Base-by-base conservation (phyloP, 1,140 invertebrate genomes). In the Zophobas atratus region DNA sequence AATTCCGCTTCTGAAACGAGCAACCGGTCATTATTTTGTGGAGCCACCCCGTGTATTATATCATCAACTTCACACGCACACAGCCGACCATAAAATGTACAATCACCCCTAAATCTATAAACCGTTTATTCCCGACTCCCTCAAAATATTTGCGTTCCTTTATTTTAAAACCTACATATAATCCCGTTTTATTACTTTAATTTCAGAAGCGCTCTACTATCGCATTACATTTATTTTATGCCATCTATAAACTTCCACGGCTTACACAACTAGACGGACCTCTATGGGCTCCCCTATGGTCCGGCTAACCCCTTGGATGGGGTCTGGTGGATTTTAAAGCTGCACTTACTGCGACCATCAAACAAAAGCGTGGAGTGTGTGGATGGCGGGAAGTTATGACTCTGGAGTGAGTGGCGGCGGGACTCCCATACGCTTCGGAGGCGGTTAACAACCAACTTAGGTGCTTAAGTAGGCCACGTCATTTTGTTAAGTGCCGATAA, bases 141-240 rank as follows among this genome's bases (percentile, higher is more conserved):
- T 75, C 43, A 67, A 76, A 76, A 71, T 76, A 76, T 76, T 76
- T 70, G 75, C 48, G 48, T 76, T 56, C 53, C 63, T 76, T 76
- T 70, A 70, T 76, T 76, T 76, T 70, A 76, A 76, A 76, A 67
- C 60, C 75, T 51, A 76, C 49, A 76, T 76, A 76, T 76, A 76
- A 76, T 70, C 75, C 75, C 57, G 48, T 70, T 76, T 76, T 76
- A 76, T 76, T 76, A 76, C 75, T 76, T 76, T 76, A 76, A 76
- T 76, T 76, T 76, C 53, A 76, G 75, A 55, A 76, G 57, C 60
- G 63, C 49, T 76, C 75, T 67, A 76, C 75, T 76, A 76, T 76
- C 75, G 63, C 75, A 51, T 67, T 70, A 76, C 75, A 76, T 76
- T 76, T 76, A 76, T 76, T 57, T 73, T 73, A 73, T 73, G 46